Evolutionary conservation across 2,113 vertebrate species (phyloP), one percentile per base, ranked within the genome.

Genomic region (Pteropus alecto): DNA sequence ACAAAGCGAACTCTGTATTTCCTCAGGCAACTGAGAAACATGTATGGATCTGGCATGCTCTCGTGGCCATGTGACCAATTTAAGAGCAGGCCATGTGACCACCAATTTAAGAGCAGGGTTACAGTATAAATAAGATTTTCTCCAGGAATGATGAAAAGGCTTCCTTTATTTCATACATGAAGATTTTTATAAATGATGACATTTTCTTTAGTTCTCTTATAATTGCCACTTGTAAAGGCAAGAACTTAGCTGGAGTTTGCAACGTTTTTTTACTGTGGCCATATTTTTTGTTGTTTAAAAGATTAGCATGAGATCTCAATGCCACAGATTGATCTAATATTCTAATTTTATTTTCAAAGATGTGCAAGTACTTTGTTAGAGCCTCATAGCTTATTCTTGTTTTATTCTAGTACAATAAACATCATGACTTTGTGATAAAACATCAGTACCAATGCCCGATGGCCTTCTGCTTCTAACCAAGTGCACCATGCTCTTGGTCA

Each of bases 331-430:
- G 38, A 87, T 26, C 6, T n/a, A 60, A 60, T 78, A 48, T 90
- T 86, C 68, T 86, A 54, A 86, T 61, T 90, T 90, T 78, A 19
- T 79, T 90, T 83, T 93, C 28, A 84, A 73, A 73, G 38, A 61
- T n/a, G 35, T 67, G 38, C 83, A 89, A 84, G 71, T 33, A 3
- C n/a, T 54, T 93, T 48, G 60, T 15, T 58, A 90, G 22, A 63
- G 73, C 79, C 28, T 85, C 13, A n/a, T 48, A 38, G 22, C 11
- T 87, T 92, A 33, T 65, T 12, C 68, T 61, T 48, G 21, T 87
- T 89, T 56, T 41, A 18, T 73, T 38, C 65, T 77, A 30, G 2
- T 78, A 35, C 24, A 71, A 7, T 30, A 26, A 58, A 41, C 8
- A 11, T 56, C 33, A 43, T 58, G 43, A 19, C 21, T 83, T 84